Base-by-base conservation (phyloP, 2,888 invertebrate genomes). In the Megamerina dolium region DNA sequence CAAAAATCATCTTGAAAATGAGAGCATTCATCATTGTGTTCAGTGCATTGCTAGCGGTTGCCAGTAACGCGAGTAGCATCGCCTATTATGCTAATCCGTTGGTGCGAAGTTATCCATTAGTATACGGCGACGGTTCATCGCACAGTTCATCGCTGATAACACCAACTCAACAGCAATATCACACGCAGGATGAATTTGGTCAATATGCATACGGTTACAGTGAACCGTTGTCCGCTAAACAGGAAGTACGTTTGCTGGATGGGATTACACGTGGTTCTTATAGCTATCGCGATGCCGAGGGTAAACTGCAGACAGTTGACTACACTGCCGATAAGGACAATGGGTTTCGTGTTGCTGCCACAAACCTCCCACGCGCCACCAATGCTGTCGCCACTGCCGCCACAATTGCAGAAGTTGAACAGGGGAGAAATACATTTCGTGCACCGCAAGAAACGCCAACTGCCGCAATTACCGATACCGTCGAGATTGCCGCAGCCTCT, bases 321-420 rank as follows among this genome's bases (percentile, higher is more conserved):
- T 80, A 80, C 58, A 72, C 73, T 9, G 74, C 78, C 36, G 80
- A 80, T 59, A 68, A 68, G 18, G 70, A 72, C 45, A 46, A 47
- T 21, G 81, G 81, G n/a, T 81, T 80, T 72, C 77, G 79, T 48
- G 75, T 79, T 20, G 76, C 79, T 2, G 80, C 78, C 42, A 78
- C 79, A 20, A 80, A 81, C 59, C 59, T 81, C 38, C 81, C 81
- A 21, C 50, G 47, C 3, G 18, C 45, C 12, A 26, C 46, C 48
- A 34, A 43, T 50, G 45, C 50, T 46, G 41, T 46, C 44, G 41
- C 47, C 45, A 6, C 46, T 45, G 37, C 20, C 34, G 34, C 39
- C 20, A 2, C 36, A 20, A 26, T 29, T 45, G 45, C 47, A 41
- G 45, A 40, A n/a, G n/a, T n/a, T n/a, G n/a, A n/a, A n/a, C n/a